phyloP scores from a whole-genome alignment of 2,888 invertebrate genomes.

The Sympetrum striolatum region DNA sequence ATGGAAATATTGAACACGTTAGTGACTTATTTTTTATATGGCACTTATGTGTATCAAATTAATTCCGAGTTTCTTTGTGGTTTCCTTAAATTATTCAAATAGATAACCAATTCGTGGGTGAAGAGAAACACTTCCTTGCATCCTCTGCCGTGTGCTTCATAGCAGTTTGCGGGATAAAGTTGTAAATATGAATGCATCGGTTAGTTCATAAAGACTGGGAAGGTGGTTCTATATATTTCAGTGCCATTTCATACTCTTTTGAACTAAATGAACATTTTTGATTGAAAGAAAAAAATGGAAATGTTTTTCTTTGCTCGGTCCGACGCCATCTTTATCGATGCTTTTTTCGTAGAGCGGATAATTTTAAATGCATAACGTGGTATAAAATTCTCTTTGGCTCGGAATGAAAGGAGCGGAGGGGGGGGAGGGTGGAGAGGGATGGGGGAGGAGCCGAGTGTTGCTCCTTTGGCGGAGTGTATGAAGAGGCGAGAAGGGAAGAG shows the following conservation, averaged over 20 bases:
- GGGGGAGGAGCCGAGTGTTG: not conserved
- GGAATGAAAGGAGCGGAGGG: not conserved
- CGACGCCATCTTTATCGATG: not conserved
- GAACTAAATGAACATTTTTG: not conserved
- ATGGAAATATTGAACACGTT: too few relatives aligned
- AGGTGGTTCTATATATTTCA: not conserved
- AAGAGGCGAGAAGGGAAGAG: not conserved
- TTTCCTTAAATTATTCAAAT: too few relatives aligned
- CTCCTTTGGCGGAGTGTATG: not conserved
- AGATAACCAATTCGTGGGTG: too few relatives aligned
- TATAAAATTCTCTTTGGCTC: slow-evolving; percentile 10
- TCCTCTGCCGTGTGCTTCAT: too few relatives aligned
- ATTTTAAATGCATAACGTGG: slow-evolving; percentile 1
- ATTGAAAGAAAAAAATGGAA: not conserved
- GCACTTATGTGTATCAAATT: too few relatives aligned
- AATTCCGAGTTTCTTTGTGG: too few relatives aligned
- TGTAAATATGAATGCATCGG: too few relatives aligned
- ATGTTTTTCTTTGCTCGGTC: not conserved
- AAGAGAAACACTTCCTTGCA: too few relatives aligned
- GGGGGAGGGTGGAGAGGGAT: not conserved
- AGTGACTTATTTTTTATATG: too few relatives aligned
- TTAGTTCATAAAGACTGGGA: too few relatives aligned
- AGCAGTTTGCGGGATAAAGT: too few relatives aligned
- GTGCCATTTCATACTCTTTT: not conserved
- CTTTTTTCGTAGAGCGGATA: not conserved